Percentiles rank a stretch among this genome's conserved stretches.
Conservation (phyloP, 2,113 vertebrate genomes). For the Petaurus breviceps region DNA sequence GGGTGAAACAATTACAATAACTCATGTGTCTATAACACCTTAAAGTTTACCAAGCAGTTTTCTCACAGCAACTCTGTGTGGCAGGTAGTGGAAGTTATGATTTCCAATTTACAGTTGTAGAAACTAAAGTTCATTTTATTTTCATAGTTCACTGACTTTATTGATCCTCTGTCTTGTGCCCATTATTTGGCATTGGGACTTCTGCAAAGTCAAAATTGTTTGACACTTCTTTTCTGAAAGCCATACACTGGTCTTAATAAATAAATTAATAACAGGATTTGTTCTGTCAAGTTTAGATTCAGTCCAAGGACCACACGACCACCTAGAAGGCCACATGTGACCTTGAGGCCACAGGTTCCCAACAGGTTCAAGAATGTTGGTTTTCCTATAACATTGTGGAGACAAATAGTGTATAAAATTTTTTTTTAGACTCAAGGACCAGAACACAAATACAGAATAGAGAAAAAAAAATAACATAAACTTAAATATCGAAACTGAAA, state of each 20-base stretch:
- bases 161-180: constrained; percentile 48
- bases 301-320: no score
- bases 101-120: not conserved
- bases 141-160: constrained; percentile 64
- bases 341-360: no score
- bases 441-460: no score
- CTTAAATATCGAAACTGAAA: no score
- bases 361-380: not conserved
- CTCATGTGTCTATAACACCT: not conserved
- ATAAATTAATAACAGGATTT: no score
- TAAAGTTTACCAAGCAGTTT: constrained; percentile 40
- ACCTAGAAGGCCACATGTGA: no score
- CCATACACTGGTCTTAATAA: constrained; percentile 14
- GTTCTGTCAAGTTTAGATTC: no score
- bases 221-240: not conserved
- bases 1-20: not conserved
- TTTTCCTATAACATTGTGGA: not conserved
- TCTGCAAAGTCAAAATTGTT: constrained; percentile 23
- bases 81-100: not conserved
- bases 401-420: not conserved
- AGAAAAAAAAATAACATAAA: no score
- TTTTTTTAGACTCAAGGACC: no score
- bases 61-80: not conserved
- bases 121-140: constrained; percentile 38
- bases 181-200: constrained; percentile 39